Evolutionary conservation across 2,888 invertebrate species (phyloP).

Genomic region (Dolichomitus sp.): DNA sequence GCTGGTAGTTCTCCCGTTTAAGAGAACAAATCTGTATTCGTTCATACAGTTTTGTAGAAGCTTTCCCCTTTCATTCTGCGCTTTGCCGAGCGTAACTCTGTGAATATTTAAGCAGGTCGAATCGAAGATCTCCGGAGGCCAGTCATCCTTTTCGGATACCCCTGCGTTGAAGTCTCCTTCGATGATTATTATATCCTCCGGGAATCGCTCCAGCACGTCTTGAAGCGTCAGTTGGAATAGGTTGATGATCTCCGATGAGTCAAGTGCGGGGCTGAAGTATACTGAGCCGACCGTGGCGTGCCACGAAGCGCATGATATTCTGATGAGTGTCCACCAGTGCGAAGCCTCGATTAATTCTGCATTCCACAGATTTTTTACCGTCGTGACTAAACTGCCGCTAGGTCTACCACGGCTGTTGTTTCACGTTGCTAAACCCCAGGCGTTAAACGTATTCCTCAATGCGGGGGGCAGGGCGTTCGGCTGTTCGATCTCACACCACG

Average conservation of each 20-base stretch:
- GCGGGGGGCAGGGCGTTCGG: not conserved
- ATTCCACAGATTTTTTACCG: not conserved
- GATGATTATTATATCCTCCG: not conserved
- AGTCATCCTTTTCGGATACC: not conserved
- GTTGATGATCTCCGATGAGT: not conserved
- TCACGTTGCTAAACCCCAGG: constrained; percentile 5
- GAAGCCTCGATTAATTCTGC: constrained; percentile 14
- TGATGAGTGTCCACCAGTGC: constrained; percentile 15
- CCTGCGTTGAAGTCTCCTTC: not conserved
- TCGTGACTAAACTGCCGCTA: not conserved
- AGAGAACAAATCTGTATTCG: not conserved
- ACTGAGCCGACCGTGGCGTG: not conserved
- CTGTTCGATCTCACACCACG: not conserved
- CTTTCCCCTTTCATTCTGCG: not conserved
- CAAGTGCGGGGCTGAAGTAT: not conserved
- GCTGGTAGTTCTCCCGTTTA: not conserved
- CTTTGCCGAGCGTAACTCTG: not conserved
- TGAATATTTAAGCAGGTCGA: not conserved
- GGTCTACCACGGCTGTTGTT: not conserved
- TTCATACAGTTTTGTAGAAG: not conserved
- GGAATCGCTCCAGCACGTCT: not conserved
- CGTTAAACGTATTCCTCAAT: not conserved
- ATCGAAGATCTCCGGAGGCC: not conserved
- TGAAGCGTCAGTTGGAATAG: not conserved
- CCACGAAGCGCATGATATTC: not conserved